A percentile compares a stretch with the other conserved stretches of the same genome.
These are phyloP conservation scores for Calephelis virginiensis DNA, from an alignment of 1,140 invertebrate genomes.

Conservation along the genomic window DNA sequence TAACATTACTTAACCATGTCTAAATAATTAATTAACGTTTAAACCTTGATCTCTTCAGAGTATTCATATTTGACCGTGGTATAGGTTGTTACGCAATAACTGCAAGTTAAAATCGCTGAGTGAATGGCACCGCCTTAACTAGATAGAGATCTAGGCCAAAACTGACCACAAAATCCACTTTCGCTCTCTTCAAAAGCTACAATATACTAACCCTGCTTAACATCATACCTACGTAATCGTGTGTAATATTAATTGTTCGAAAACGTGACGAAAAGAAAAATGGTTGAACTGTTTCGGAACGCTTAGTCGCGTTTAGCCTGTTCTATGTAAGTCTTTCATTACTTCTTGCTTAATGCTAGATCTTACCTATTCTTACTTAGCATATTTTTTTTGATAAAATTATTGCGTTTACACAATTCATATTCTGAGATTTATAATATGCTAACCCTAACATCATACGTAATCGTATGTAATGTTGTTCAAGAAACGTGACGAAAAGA, in stretches of 20 bases:
- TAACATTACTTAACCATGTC: background rate
- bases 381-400: no score
- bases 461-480: no score
- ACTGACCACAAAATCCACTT: constrained; percentile 19
- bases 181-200: constrained; percentile 19
- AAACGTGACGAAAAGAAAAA: background rate
- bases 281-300: no score
- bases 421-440: no score
- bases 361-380: no score
- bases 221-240: constrained; percentile 2
- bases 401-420: no score
- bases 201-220: background rate
- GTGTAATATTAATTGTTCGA: background rate
- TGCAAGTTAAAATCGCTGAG: constrained; percentile 17
- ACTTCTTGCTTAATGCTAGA: no score
- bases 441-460: no score
- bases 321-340: no score
- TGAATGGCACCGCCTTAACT: constrained; percentile 22
- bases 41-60: constrained; percentile 12
- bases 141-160: constrained; percentile 20
- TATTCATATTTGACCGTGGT: constrained; percentile 12
- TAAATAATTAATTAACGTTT: constrained; percentile 18
- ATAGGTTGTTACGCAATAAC: constrained; percentile 18
- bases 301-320: no score
- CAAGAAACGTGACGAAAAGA: no score